Conservation (phyloP, 2,888 invertebrate genomes). For the Entomobrya proxima region DNA sequence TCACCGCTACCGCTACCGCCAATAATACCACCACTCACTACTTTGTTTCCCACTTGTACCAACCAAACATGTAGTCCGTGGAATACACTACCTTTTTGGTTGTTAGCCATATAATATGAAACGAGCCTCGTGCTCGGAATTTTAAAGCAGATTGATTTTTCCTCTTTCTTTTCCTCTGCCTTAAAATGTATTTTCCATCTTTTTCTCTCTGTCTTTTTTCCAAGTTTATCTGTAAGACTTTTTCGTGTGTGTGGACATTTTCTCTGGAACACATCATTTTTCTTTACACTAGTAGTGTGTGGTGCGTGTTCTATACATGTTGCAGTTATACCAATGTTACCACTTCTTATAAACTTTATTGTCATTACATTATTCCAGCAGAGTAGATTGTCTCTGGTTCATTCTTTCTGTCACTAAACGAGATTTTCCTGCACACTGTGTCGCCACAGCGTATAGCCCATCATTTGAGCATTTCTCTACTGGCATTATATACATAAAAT, state of each 20-base stretch:
- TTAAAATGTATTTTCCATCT: neutral
- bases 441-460: neutral
- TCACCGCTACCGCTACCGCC: neutral
- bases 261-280: slow-evolving; percentile 19
- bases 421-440: neutral
- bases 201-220: neutral
- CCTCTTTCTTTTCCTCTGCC: neutral
- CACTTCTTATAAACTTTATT: neutral
- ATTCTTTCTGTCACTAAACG: slow-evolving; percentile 22
- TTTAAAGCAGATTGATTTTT: slow-evolving; percentile 74
- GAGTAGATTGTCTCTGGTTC: slow-evolving; percentile 21
- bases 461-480: slow-evolving; percentile 20
- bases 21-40: slow-evolving; percentile 12
- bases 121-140: slow-evolving; percentile 70
- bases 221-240: neutral
- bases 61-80: too few species aligned
- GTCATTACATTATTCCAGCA: slow-evolving; percentile 18
- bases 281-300: neutral
- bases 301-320: too few species aligned
- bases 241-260: neutral
- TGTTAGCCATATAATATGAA: slow-evolving; percentile 68
- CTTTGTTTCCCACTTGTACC: neutral
- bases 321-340: neutral
- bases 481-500: too few species aligned
- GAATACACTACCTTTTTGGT: slow-evolving; percentile 40